These are phyloP conservation scores for Champsocephalus gunnari DNA, from an alignment of 2,797 vertebrate genomes.

Conservation along the genomic window DNA sequence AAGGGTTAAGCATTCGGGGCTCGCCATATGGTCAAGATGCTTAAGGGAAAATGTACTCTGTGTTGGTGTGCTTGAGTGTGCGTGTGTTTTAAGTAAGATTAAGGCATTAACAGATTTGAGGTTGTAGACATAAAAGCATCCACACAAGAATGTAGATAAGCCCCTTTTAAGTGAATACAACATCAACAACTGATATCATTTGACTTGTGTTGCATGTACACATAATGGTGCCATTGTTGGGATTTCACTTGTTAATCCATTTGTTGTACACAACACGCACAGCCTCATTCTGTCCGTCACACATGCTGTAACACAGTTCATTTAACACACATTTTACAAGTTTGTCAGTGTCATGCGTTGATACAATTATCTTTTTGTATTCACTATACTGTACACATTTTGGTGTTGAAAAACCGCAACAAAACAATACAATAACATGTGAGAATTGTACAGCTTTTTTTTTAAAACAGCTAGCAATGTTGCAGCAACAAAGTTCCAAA, in stretches of 20 bases:
- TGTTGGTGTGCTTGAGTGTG: slow-evolving; percentile 32
- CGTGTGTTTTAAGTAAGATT: slow-evolving; percentile 66
- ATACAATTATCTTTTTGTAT: background rate
- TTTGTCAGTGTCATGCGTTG: background rate
- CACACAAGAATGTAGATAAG: slow-evolving; percentile 33
- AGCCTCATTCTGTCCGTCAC: slow-evolving; percentile 36
- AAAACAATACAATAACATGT: background rate
- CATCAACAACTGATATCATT: slow-evolving; percentile 33
- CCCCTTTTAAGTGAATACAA: slow-evolving; percentile 34
- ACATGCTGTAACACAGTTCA: slow-evolving; percentile 1
- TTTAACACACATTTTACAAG: slow-evolving; percentile 8
- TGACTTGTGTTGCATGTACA: slow-evolving; percentile 45
- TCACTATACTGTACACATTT: background rate
- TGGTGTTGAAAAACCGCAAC: background rate
- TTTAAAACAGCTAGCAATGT: background rate
- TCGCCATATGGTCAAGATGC: slow-evolving; percentile 69
- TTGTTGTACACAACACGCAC: background rate
- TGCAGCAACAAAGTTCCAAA: background rate
- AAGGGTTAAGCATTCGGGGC: slow-evolving; percentile 67
- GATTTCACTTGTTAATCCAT: slow-evolving; percentile 47
- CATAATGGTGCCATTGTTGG: slow-evolving; percentile 33
- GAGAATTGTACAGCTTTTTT: background rate
- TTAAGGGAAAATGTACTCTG: slow-evolving; percentile 52
- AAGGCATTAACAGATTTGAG: slow-evolving; percentile 66
- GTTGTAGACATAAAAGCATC: slow-evolving; percentile 50